Evolutionary conservation across 2,113 vertebrate species (phyloP), one percentile per base, ranked within the genome.

Genomic region (Poeciliopsis occidentalis): DNA sequence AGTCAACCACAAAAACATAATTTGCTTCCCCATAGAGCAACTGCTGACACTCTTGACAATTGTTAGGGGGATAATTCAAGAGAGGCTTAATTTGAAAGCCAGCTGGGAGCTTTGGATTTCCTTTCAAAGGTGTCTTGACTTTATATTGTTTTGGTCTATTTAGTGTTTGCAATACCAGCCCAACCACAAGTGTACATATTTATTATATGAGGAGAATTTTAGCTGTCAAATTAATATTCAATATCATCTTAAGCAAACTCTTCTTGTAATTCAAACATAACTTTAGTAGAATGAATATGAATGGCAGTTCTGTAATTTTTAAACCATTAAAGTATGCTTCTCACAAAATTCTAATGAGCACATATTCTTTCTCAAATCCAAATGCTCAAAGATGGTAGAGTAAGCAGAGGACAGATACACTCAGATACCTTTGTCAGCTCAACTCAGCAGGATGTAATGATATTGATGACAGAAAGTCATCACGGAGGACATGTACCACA

Each of bases 391-490:
- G 74, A 31, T 79, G 82, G 80, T 77, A 82, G n/a, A 39, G 34
- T 41, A 39, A 66, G 31, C 17, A 44, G 70, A 61, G 82, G 69
- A 73, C 12, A 29, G 71, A 76, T 83, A 32, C 73, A 75, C 78
- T 78, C 82, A 62, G 80, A 73, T 84, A 85, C 73, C 87, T 87
- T 86, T 90, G 81, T 90, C 89, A 88, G 81, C 83, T 86, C 78
- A 60, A 77, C 91, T 71, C 88, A 81, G 87, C 85, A 83, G 92
- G 89, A 89, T 76, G 85, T 87, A 87, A 93, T 92, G 88, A 93
- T 92, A 93, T 92, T 94, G 93, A 94, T 95, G 93, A 93, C 92
- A 92, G 85, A 76, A 89, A 90, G 86, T 91, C 85, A 85, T 92
- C 88, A 79, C 57, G 78, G 88, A 81, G 82, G 88, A 89, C 88